These are phyloP conservation scores for Nothoprocta perdicaria DNA, from an alignment of 2,113 vertebrate genomes.

Conservation along the genomic window DNA sequence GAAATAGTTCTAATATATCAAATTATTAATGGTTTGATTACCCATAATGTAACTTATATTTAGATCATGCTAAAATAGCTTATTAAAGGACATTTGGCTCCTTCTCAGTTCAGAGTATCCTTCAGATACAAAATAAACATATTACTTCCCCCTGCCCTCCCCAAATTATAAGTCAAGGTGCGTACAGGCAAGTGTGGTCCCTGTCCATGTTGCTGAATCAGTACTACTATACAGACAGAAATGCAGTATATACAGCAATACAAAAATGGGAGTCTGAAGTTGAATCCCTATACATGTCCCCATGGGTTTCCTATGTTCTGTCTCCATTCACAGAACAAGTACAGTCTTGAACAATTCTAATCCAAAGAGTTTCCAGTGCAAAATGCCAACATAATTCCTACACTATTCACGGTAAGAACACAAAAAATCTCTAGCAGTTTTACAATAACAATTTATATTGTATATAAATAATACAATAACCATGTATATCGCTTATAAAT, in stretches of 20 bases:
- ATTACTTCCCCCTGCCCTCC: neutral
- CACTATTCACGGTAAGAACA: neutral
- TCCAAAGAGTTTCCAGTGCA: neutral
- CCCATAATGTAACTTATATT: neutral
- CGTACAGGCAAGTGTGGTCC: neutral
- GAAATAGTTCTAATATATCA: neutral
- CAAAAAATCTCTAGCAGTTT: neutral
- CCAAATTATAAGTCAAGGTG: neutral
- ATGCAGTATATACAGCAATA: neutral
- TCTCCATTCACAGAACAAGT: neutral
- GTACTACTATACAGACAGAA: neutral
- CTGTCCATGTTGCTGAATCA: neutral
- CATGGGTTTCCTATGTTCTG: neutral
- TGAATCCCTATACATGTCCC: neutral
- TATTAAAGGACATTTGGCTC: neutral
- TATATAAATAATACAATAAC: no score
- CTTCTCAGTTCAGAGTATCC: neutral
- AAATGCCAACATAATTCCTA: neutral
- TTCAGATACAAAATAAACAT: neutral
- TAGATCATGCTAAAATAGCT: neutral
- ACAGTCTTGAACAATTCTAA: no score
- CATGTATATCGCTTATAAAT: neutral
- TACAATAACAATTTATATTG: neutral
- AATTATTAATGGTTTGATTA: neutral
- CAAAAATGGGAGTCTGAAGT: neutral